phyloP scores from a whole-genome alignment of 2,888 invertebrate species.

The Drosophila greeni region DNA sequence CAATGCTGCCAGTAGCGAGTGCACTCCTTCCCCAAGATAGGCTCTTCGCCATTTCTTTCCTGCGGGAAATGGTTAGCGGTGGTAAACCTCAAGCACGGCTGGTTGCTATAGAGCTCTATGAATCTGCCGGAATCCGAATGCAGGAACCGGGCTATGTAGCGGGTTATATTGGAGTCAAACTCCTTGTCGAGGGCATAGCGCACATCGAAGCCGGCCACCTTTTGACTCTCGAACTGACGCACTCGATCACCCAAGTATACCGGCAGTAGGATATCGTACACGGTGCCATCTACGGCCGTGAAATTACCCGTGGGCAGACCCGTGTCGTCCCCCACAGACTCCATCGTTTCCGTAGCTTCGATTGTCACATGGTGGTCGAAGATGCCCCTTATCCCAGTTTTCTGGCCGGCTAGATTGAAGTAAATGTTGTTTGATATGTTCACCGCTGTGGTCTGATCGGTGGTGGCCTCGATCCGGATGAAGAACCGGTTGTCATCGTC shows the following conservation, averaged over 20 bases:
- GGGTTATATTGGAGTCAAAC: constrained; percentile 60
- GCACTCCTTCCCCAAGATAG: constrained; percentile 86
- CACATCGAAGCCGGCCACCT: constrained; percentile 73
- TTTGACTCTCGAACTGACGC: constrained; percentile 82
- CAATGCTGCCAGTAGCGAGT: constrained; percentile 82
- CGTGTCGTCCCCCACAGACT: constrained; percentile 83
- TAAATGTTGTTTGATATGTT: constrained; percentile 93
- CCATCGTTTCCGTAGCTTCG: constrained; percentile 87
- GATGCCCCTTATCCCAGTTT: constrained; percentile 81
- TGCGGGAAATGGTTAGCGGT: constrained; percentile 87
- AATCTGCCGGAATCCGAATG: constrained; percentile 86
- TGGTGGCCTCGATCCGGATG: constrained; percentile 86
- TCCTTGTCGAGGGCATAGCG: constrained; percentile 55
- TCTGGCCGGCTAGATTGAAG: constrained; percentile 94
- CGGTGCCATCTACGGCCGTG: constrained; percentile 83
- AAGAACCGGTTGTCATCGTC: constrained; percentile 86
- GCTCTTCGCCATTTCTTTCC: constrained; percentile 79
- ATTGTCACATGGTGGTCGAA: constrained; percentile 86
- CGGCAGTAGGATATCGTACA: constrained; percentile 86
- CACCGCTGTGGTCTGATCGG: constrained; percentile 88
- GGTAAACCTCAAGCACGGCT: constrained; percentile 94
- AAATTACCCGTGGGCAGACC: constrained; percentile 85
- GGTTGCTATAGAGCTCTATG: constrained; percentile 89
- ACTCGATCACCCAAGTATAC: constrained; percentile 84
- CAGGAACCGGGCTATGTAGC: constrained; percentile 83